A percentile compares a stretch with the other conserved stretches of the same genome.
These are phyloP conservation scores for Antedon mediterranea DNA, from an alignment of 53 echinoderm and acorn worm species.

Conservation along the genomic window DNA sequence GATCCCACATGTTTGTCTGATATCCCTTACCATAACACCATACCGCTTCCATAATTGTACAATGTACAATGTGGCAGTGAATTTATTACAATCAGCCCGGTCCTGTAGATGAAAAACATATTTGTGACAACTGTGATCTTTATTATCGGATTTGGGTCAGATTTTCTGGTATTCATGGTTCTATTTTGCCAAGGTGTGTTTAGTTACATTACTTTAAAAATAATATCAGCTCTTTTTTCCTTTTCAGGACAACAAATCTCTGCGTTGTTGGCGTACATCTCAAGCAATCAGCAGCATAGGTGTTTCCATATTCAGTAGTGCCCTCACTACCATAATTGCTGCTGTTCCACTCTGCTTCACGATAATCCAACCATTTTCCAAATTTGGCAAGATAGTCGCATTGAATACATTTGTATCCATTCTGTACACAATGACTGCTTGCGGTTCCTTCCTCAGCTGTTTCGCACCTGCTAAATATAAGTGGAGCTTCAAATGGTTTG, in stretches of 20 bases:
- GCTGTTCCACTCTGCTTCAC: slow-evolving; percentile 86
- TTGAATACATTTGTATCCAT: slow-evolving; percentile 85
- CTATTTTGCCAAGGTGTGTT: too few species aligned
- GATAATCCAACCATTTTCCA: slow-evolving; percentile 80
- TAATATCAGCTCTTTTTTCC: background rate
- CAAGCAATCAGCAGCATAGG: slow-evolving; percentile 82
- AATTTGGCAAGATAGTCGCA: slow-evolving; percentile 94
- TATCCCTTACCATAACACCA: too few species aligned
- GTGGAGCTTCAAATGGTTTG: slow-evolving; percentile 63
- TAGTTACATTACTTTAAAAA: background rate
- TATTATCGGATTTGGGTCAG: too few species aligned
- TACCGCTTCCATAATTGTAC: too few species aligned
- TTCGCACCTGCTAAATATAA: slow-evolving; percentile 65
- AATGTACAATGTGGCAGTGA: too few species aligned
- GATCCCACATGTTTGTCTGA: too few species aligned
- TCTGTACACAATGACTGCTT: slow-evolving; percentile 82
- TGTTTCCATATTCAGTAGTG: slow-evolving; percentile 89
- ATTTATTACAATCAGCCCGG: too few species aligned
- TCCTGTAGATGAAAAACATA: too few species aligned
- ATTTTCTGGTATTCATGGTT: too few species aligned
- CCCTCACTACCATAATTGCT: slow-evolving; percentile 80
- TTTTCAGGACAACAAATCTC: slow-evolving; percentile 29
- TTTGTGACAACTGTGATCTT: too few species aligned
- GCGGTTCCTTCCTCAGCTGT: slow-evolving; percentile 49
- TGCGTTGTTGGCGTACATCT: slow-evolving; percentile 64